phyloP scores from a whole-genome alignment of 2,113 vertebrate genomes.

The Smithornis capensis region DNA sequence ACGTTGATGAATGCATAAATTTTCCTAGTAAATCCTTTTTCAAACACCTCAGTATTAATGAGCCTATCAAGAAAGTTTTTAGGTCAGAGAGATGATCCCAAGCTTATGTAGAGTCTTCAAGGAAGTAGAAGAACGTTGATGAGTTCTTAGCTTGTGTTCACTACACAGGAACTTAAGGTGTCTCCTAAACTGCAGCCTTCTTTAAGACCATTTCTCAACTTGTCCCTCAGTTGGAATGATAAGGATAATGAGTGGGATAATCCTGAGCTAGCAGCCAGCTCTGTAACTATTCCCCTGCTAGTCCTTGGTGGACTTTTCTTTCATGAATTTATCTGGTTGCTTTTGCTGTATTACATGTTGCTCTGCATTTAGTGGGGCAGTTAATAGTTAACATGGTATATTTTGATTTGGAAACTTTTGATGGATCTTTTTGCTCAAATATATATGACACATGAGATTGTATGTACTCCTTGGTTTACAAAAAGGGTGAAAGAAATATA shows the following conservation, averaged over 20 bases:
- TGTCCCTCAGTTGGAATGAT: background rate
- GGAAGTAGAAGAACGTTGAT: background rate
- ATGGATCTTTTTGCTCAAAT: background rate
- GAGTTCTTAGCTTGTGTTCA: background rate
- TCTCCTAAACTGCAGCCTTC: background rate
- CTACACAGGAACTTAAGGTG: background rate
- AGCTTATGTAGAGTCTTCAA: background rate
- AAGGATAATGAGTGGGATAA: background rate
- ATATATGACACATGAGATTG: background rate
- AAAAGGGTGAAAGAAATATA: background rate
- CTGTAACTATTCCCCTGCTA: background rate
- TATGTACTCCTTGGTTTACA: background rate
- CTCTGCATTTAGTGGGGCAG: background rate
- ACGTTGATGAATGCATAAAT: background rate
- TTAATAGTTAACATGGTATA: background rate
- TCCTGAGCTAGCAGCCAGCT: background rate
- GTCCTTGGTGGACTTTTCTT: background rate
- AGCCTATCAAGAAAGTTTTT: background rate
- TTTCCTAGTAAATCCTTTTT: background rate
- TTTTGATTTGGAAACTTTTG: background rate
- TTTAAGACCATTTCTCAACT: background rate
- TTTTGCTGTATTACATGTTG: background rate
- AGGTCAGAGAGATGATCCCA: background rate
- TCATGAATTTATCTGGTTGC: background rate
- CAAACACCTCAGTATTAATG: background rate